Conservation (phyloP, 2,113 vertebrate genomes). For the Setophaga petechia region DNA sequence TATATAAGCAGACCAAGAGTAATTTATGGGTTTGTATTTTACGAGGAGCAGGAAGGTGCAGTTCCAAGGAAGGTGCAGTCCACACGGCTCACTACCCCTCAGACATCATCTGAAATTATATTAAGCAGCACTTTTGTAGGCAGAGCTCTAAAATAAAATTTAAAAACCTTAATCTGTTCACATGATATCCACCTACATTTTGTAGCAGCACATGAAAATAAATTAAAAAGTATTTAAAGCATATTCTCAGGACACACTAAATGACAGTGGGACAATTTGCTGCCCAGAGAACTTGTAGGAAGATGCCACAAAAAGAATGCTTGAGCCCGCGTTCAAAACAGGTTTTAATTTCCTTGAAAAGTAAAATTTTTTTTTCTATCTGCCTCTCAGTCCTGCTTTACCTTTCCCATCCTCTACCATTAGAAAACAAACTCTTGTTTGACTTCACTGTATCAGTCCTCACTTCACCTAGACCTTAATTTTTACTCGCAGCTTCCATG, state of each 20-base stretch:
- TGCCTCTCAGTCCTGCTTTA: not conserved
- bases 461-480: not conserved
- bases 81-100: not conserved
- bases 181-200: not conserved
- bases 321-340: not conserved
- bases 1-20: rapidly evolving
- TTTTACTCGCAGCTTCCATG: not conserved
- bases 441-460: not conserved
- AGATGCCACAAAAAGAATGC: not conserved
- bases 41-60: not conserved
- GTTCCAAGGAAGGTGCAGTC: too few species aligned
- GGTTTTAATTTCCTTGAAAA: not conserved
- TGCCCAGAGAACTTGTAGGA: not conserved
- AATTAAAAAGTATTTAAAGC: not conserved
- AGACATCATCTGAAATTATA: rapidly evolving
- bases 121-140: not conserved
- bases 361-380: not conserved
- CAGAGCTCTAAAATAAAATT: not conserved
- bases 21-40: not conserved
- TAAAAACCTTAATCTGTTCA: not conserved
- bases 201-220: not conserved
- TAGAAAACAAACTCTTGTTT: not conserved
- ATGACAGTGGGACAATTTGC: not conserved
- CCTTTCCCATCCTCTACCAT: not conserved
- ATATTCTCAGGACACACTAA: not conserved